Evolutionary conservation across 2,113 vertebrate species (phyloP).

Genomic region (Actinemys pallida): DNA sequence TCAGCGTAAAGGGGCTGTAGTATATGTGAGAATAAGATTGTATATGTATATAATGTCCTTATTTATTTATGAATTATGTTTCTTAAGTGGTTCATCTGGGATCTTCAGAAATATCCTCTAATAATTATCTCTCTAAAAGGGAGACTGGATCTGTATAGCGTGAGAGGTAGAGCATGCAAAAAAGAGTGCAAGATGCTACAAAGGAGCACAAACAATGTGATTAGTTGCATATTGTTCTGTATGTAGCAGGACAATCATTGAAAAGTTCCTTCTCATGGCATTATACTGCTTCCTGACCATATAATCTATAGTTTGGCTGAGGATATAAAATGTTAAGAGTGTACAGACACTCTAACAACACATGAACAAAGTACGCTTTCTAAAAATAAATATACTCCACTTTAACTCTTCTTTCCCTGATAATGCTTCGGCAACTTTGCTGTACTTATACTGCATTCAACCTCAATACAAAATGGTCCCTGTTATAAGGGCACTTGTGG

Average conservation of each 20-base stretch:
- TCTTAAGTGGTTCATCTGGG: not conserved
- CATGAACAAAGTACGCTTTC: not conserved
- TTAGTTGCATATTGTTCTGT: not conserved
- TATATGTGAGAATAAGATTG: not conserved
- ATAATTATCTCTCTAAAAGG: fast-evolving
- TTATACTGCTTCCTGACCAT: conserved; percentile 4
- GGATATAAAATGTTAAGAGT: not conserved
- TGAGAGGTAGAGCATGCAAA: not conserved
- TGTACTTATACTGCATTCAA: conserved; percentile 15
- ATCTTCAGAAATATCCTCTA: not conserved
- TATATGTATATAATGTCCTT: not conserved
- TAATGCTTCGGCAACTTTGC: not conserved
- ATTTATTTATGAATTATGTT: not conserved
- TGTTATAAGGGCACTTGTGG: not conserved
- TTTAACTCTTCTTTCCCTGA: not conserved
- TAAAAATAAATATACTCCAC: not conserved
- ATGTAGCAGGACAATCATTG: not conserved
- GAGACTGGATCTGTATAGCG: not conserved
- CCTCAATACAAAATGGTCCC: not conserved
- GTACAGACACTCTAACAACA: not conserved
- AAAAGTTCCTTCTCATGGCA: not conserved
- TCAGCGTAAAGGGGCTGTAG: not conserved
- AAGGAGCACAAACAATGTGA: not conserved
- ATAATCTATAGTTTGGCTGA: not conserved
- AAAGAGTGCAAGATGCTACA: not conserved